These are phyloP conservation scores for Muscina levida DNA, from an alignment of 2,888 invertebrate genomes.

Conservation along the genomic window DNA sequence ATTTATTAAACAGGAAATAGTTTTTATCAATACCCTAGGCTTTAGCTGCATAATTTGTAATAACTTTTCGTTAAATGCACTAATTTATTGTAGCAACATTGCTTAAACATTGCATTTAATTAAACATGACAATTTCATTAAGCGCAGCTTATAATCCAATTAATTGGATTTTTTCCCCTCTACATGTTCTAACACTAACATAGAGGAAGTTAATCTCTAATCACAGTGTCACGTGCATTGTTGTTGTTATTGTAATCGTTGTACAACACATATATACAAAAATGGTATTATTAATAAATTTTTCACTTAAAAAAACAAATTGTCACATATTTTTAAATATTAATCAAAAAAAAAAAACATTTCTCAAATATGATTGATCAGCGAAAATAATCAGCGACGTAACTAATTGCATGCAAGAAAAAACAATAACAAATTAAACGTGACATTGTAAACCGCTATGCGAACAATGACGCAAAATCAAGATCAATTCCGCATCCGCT, in stretches of 20 bases:
- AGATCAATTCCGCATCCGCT: conserved; percentile 64
- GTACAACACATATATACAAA: conserved; percentile 29
- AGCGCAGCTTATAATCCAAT: conserved; percentile 54
- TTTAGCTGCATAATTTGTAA: no score
- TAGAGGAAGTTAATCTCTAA: conserved; percentile 2
- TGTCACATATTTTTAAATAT: conserved; percentile 13
- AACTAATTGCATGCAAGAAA: conserved; percentile 31
- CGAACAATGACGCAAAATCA: conserved; percentile 13
- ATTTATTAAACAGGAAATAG: no score
- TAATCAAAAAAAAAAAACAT: no score
- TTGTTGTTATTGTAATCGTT: not conserved
- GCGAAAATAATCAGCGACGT: conserved; percentile 11
- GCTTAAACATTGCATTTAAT: not conserved
- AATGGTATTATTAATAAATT: conserved; percentile 29
- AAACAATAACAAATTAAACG: conserved; percentile 31
- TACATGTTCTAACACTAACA: conserved; percentile 13
- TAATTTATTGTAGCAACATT: no score
- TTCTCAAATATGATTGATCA: conserved; percentile 33
- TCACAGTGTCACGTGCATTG: no score
- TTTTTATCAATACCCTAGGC: no score
- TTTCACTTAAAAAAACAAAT: not conserved
- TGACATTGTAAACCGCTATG: conserved; percentile 57
- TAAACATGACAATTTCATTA: conserved; percentile 9
- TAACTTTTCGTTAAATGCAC: no score
- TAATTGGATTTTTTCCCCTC: conserved; percentile 19